phyloP scores from a whole-genome alignment of 2,888 invertebrate species.

The Hydriomena furcata region DNA sequence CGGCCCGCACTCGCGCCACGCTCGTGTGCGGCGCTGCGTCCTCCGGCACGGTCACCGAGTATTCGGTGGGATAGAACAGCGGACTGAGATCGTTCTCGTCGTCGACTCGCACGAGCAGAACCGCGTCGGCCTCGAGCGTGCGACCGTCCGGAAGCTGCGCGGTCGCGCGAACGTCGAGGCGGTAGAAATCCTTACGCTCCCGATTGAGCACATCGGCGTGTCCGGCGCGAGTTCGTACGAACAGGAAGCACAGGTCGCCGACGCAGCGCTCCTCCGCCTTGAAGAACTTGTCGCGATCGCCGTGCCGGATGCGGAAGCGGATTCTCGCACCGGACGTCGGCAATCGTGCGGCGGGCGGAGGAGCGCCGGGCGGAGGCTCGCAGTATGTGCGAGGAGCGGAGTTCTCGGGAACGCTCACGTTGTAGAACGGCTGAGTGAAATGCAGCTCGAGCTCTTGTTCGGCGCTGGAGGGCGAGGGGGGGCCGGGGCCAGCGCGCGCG shows the following conservation, averaged over 20 bases:
- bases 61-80: slow-evolving; percentile 94
- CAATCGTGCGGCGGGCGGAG: slow-evolving; percentile 90
- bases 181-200: slow-evolving; percentile 93
- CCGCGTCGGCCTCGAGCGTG: slow-evolving; percentile 87
- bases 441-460: slow-evolving; percentile 64
- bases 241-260: slow-evolving; percentile 97
- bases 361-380: slow-evolving; percentile 87
- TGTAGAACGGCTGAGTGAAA: slow-evolving; percentile 90
- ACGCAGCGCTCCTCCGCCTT: slow-evolving; percentile 94
- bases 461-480: slow-evolving; percentile 20
- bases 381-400: slow-evolving; percentile 93
- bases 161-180: slow-evolving; percentile 88
- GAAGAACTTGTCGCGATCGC: slow-evolving; percentile 95
- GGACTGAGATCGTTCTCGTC: slow-evolving; percentile 97
- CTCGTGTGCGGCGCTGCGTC: slow-evolving; percentile 93
- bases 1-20: slow-evolving; percentile 91
- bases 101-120: slow-evolving; percentile 87
- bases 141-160: slow-evolving; percentile 83
- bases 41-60: slow-evolving; percentile 93
- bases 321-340: slow-evolving; percentile 78
- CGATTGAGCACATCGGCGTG: slow-evolving; percentile 95
- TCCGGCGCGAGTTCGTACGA: slow-evolving; percentile 94
- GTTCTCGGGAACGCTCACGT: slow-evolving; percentile 96
- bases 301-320: slow-evolving; percentile 93
- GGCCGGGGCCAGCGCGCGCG: slow-evolving; percentile 50